Base-by-base conservation (phyloP, 2,113 vertebrate genomes). In the Heterotis niloticus region DNA sequence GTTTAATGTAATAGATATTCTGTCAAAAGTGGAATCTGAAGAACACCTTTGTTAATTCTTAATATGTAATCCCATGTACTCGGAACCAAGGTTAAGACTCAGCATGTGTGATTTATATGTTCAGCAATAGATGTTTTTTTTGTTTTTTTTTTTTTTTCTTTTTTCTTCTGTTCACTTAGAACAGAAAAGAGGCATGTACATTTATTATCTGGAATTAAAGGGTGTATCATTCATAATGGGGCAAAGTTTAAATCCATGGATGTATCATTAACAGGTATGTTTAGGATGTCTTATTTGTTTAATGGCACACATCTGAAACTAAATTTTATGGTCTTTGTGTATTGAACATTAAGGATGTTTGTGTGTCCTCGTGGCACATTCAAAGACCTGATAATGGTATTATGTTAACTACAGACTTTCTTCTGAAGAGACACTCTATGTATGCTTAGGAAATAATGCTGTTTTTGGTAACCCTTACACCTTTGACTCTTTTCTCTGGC, bases 191-290 rank as follows among this genome's bases (percentile, higher is more conserved):
- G 34, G 34, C 34, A 44, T 44, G 34, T 7, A 44, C 2, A 44
- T 44, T 72, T 72, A n/a, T 73, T 14, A 57, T 52, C 71, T 74
- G 51, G 52, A 56, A 59, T 74, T 74, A 74, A 65, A 3, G 54
- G 26, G 12, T 20, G 20, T 62, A 24, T 57, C 12, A 56, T 26
- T 57, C 57, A 59, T 74, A 4, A 44, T 7, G 34, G 34, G 34
- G 34, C 34, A 44, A 44, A 44, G 34, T 44, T 57, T 0, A 9
- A 54, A 28, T 28, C 5, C 10, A 28, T 18, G 24, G 14, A 16
- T 73, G 24, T 54, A 54, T 11, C 26, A 57, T 74, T 74, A 3
- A 23, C 24, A 74, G 23, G 57, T 62, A 20, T 62, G 59, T 20
- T 26, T 56, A 23, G 69, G 34, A 71, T 23, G 69, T 44, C n/a